Conservation (phyloP, 2,113 vertebrate species). For the Pao palembangensis region DNA sequence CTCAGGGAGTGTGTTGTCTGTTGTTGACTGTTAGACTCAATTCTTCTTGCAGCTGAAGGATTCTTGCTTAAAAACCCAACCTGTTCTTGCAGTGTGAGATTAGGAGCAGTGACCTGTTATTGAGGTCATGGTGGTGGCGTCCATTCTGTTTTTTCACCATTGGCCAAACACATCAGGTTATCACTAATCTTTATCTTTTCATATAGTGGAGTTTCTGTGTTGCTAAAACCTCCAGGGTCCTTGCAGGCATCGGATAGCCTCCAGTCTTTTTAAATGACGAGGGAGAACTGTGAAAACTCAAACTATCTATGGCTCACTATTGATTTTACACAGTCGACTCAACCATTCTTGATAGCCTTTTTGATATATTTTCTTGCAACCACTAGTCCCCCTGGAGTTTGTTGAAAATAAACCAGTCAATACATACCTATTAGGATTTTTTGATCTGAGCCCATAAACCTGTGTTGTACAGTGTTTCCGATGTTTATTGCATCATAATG, state of each 20-base stretch:
- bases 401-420: slow-evolving; percentile 88
- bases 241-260: slow-evolving; percentile 80
- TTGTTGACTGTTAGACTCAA: slow-evolving; percentile 44
- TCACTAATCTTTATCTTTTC: slow-evolving; percentile 31
- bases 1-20: slow-evolving; percentile 42
- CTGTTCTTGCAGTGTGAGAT: slow-evolving; percentile 18
- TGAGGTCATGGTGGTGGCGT: slow-evolving; percentile 19
- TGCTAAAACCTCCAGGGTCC: slow-evolving; percentile 80
- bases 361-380: slow-evolving; percentile 99
- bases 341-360: slow-evolving; percentile 97
- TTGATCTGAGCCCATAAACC: slow-evolving; percentile 99
- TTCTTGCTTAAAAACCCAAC: slow-evolving; percentile 35
- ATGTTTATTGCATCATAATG: slow-evolving; percentile 96
- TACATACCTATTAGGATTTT: slow-evolving; percentile 99
- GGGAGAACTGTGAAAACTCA: slow-evolving; percentile 99
- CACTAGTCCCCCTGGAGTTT: slow-evolving; percentile 89
- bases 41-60: slow-evolving; percentile 26
- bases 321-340: slow-evolving; percentile 99
- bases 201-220: slow-evolving; percentile 84
- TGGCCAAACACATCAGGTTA: slow-evolving; percentile 69
- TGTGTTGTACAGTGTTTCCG: slow-evolving; percentile 77
- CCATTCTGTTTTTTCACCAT: slow-evolving; percentile 57
- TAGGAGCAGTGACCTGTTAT: slow-evolving; percentile 26
- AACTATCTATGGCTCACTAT: slow-evolving; percentile 99
- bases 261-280: slow-evolving; percentile 97